A percentile compares a stretch with the other conserved stretches of the same genome.
Conservation (phyloP, 2,113 vertebrate species). For the Halichoeres trimaculatus region DNA sequence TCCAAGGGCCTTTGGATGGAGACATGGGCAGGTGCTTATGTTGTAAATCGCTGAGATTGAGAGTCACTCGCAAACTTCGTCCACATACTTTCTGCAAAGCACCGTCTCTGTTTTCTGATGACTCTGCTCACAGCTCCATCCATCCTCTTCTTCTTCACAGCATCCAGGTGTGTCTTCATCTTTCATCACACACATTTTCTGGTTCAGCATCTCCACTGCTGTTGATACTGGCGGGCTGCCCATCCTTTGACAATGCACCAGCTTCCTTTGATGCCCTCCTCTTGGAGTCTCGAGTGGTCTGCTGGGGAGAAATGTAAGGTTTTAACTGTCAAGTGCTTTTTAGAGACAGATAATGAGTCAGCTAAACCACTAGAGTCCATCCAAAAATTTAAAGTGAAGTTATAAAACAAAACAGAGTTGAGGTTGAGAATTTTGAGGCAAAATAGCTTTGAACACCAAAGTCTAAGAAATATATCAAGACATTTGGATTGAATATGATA, state of each 20-base stretch:
- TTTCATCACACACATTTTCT: conserved; percentile 49
- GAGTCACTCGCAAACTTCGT: conserved; percentile 36
- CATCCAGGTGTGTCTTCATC: conserved; percentile 49
- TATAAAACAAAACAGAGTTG: conserved; percentile 2
- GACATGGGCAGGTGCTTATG: conserved; percentile 53
- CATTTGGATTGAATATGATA: too few relatives aligned
- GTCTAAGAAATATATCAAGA: too few relatives aligned
- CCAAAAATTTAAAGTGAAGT: conserved; percentile 4
- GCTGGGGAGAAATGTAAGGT: conserved; percentile 62
- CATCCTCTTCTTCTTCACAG: conserved; percentile 11
- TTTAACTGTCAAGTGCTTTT: conserved; percentile 42
- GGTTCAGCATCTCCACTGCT: conserved; percentile 52
- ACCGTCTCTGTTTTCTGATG: conserved; percentile 1
- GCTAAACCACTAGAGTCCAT: conserved; percentile 41
- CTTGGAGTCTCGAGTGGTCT: conserved; percentile 73
- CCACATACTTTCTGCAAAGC: neutral
- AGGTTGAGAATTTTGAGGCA: too few relatives aligned
- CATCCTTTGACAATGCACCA: conserved; percentile 59
- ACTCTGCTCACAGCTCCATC: conserved; percentile 11
- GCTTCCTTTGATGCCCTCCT: conserved; percentile 70
- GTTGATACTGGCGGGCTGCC: conserved; percentile 36
- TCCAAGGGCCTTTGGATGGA: conserved; percentile 69
- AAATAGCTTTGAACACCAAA: too few relatives aligned
- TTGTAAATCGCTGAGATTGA: conserved; percentile 42
- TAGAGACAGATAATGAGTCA: conserved; percentile 17